Evolutionary conservation across 1,140 invertebrate genomes (phyloP).

Genomic region (Orchesella cincta): DNA sequence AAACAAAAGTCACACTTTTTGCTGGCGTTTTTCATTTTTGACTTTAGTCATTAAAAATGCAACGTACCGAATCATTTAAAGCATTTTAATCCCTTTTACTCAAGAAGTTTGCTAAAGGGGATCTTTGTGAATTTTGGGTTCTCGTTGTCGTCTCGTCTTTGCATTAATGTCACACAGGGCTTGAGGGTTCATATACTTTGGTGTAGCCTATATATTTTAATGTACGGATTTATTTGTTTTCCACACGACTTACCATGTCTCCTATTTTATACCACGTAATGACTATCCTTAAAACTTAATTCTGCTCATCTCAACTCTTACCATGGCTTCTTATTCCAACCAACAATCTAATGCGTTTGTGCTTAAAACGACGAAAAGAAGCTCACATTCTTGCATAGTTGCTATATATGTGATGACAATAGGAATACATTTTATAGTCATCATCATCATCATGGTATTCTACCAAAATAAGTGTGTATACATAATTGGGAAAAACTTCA

Average conservation of each 20-base stretch:
- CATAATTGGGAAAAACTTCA: neutral
- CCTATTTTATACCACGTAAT: too few relatives aligned
- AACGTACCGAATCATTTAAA: slow-evolving; percentile 20
- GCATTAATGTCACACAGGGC: neutral
- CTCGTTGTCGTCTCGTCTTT: neutral
- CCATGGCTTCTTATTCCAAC: too few relatives aligned
- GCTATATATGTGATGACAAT: too few relatives aligned
- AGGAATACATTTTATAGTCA: neutral
- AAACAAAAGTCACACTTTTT: slow-evolving; percentile 16
- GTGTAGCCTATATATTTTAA: neutral
- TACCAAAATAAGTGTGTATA: neutral
- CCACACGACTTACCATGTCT: too few relatives aligned
- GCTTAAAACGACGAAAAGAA: too few relatives aligned
- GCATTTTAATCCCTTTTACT: slow-evolving; percentile 10
- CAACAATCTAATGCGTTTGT: too few relatives aligned
- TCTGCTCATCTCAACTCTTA: too few relatives aligned
- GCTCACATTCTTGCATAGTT: too few relatives aligned
- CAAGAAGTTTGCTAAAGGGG: neutral
- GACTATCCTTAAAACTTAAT: too few relatives aligned
- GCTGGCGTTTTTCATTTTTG: neutral
- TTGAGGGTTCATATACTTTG: neutral
- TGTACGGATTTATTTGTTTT: neutral
- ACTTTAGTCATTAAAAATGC: slow-evolving; percentile 20
- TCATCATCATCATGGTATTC: neutral
- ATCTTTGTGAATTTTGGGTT: neutral